These are phyloP conservation scores for Dendrolimus punctatus DNA, from an alignment of 1,140 invertebrate species.

Conservation along the genomic window DNA sequence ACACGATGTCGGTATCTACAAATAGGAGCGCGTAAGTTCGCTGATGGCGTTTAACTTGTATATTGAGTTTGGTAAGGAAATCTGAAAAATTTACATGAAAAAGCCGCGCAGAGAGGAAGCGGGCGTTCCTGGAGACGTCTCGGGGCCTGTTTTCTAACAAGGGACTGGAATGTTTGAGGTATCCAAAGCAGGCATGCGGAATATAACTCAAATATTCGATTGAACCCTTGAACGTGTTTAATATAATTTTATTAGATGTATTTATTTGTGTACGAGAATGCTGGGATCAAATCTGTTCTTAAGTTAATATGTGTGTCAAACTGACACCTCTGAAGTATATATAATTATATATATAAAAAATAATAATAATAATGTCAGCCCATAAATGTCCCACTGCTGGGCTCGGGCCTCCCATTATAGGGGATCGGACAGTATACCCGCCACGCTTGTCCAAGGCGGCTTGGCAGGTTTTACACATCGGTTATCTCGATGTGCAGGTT, in stretches of 20 bases:
- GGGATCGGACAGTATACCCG: too few relatives aligned
- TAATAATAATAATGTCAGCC: too few relatives aligned
- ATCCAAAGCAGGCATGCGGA: conserved; percentile 43
- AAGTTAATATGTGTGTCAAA: too few relatives aligned
- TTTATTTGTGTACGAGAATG: too few relatives aligned
- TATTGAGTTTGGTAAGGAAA: conserved; percentile 44
- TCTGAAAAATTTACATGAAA: conserved; percentile 57
- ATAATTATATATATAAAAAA: too few relatives aligned
- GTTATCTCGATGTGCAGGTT: too few relatives aligned
- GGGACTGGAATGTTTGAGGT: conserved; percentile 50
- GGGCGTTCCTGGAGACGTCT: conserved; percentile 19
- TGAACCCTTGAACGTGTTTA: conserved; percentile 46
- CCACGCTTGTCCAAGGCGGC: too few relatives aligned
- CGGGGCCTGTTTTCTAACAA: conserved; percentile 38
- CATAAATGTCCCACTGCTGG: too few relatives aligned
- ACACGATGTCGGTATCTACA: conserved; percentile 12
- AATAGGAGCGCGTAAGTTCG: conserved; percentile 16
- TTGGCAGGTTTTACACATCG: too few relatives aligned
- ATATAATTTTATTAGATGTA: conserved; percentile 10
- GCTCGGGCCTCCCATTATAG: too few relatives aligned
- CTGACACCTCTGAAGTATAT: too few relatives aligned
- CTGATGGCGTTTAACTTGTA: conserved; percentile 32
- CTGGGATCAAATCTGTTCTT: too few relatives aligned
- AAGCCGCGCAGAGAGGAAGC: conserved; percentile 34
- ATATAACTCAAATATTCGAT: conserved; percentile 50